A percentile compares a stretch with the other conserved stretches of the same genome.
phyloP scores from a whole-genome alignment of 2,113 vertebrate species.

The Cardinalis cardinalis region DNA sequence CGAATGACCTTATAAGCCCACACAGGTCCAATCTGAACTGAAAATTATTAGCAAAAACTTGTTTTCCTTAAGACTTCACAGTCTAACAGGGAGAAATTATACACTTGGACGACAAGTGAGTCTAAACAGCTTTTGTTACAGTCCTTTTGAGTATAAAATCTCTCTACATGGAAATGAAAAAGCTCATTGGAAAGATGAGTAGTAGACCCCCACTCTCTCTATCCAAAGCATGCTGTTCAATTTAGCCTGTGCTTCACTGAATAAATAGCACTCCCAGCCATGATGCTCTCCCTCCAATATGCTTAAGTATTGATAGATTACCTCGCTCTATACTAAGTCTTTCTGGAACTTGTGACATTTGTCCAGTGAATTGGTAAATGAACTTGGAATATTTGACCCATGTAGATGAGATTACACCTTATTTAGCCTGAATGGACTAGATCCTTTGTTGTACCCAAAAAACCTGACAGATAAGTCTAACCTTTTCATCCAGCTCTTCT shows the following conservation, averaged over 20 bases:
- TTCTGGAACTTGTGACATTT: slow-evolving; percentile 69
- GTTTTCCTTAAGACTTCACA: not conserved
- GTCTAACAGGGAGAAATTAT: slow-evolving; percentile 6
- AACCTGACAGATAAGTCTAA: slow-evolving; percentile 68
- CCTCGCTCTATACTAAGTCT: slow-evolving; percentile 11
- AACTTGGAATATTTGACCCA: slow-evolving; percentile 69
- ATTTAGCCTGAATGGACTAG: slow-evolving; percentile 47
- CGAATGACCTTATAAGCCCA: slow-evolving; percentile 52
- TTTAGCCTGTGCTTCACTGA: slow-evolving; percentile 60
- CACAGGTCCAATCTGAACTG: slow-evolving; percentile 14
- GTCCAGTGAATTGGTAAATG: slow-evolving; percentile 68
- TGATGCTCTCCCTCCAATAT: slow-evolving; percentile 42
- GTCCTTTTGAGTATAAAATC: slow-evolving; percentile 22
- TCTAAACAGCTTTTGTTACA: not conserved
- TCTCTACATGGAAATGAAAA: slow-evolving; percentile 19
- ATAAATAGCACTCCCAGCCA: slow-evolving; percentile 49
- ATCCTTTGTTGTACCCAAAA: slow-evolving; percentile 67
- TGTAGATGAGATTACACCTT: slow-evolving; percentile 56
- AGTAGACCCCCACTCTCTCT: slow-evolving; percentile 1
- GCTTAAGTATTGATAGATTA: slow-evolving; percentile 70
- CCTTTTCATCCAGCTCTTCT: slow-evolving; percentile 66
- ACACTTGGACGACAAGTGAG: not conserved
- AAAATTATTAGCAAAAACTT: slow-evolving; percentile 30
- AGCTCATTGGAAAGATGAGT: not conserved
- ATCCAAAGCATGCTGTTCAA: slow-evolving; percentile 46